Evolutionary conservation across 2,888 invertebrate species (phyloP).

Genomic region (Melanargia galathea): DNA sequence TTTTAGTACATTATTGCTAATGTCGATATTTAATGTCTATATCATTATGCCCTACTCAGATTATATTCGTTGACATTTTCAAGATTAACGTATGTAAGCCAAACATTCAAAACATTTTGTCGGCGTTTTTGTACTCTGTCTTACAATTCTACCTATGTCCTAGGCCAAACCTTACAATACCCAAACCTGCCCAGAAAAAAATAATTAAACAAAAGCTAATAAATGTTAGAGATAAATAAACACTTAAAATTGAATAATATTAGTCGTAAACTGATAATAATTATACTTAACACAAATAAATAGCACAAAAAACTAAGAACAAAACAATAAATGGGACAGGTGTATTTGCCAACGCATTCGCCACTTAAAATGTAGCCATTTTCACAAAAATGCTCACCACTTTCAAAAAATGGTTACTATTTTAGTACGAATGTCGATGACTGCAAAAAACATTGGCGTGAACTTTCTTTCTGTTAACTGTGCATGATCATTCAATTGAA

Average conservation of each 20-base stretch:
- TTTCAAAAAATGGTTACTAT: constrained; percentile 38
- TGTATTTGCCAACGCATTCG: constrained; percentile 41
- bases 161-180: constrained; percentile 83
- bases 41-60: constrained; percentile 82
- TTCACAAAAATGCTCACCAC: constrained; percentile 4
- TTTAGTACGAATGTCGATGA: constrained; percentile 28
- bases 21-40: constrained; percentile 82
- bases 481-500: constrained; percentile 36
- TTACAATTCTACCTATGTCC: constrained; percentile 80
- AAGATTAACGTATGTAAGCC: constrained; percentile 80
- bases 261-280: constrained; percentile 69
- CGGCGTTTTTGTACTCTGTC: constrained; percentile 81
- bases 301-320: constrained; percentile 62
- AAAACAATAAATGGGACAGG: constrained; percentile 60
- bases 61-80: constrained; percentile 82
- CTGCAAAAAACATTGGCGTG: constrained; percentile 27
- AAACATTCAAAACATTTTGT: constrained; percentile 73
- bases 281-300: constrained; percentile 72
- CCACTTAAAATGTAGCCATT: constrained; percentile 22
- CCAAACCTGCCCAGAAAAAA: constrained; percentile 80
- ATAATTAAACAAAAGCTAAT: constrained; percentile 62
- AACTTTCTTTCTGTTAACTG: constrained; percentile 33
- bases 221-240: constrained; percentile 66
- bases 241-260: constrained; percentile 60
- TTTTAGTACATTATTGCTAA: constrained; percentile 80